These are phyloP conservation scores for Antitype chi DNA, from an alignment of 2,888 invertebrate genomes.

Conservation along the genomic window DNA sequence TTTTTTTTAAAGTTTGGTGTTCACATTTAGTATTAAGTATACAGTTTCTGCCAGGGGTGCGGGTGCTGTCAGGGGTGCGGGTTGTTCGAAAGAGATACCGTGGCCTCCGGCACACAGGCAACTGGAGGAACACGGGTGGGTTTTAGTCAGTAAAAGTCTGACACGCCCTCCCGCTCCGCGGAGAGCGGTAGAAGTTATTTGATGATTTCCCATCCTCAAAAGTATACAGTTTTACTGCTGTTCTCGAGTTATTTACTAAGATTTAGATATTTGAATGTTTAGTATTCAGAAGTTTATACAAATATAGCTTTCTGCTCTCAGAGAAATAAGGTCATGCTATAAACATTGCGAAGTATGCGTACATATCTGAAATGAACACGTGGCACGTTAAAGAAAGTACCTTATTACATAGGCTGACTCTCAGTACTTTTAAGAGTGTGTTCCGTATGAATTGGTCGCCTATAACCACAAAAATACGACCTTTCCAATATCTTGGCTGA, in stretches of 20 bases:
- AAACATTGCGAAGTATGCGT: slow-evolving; percentile 46
- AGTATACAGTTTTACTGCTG: slow-evolving; percentile 23
- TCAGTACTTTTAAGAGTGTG: slow-evolving; percentile 1
- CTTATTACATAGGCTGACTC: slow-evolving; percentile 10
- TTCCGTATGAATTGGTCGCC: background rate
- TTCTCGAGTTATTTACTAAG: slow-evolving; percentile 39
- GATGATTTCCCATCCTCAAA: too few species aligned
- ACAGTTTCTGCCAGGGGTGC: too few species aligned
- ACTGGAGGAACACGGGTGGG: too few species aligned
- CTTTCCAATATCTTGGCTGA: background rate
- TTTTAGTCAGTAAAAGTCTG: too few species aligned
- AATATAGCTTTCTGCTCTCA: slow-evolving; percentile 46
- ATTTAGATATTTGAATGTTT: slow-evolving; percentile 48
- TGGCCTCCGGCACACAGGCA: too few species aligned
- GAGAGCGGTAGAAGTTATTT: too few species aligned
- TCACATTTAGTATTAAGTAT: slow-evolving; percentile 11
- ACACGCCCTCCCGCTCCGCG: too few species aligned
- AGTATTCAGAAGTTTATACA: slow-evolving; percentile 43
- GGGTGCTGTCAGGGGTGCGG: too few species aligned
- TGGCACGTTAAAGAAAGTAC: slow-evolving; percentile 22
- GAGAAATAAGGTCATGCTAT: slow-evolving; percentile 53
- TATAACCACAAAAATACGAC: slow-evolving; percentile 8
- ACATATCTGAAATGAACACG: slow-evolving; percentile 58
- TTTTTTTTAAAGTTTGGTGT: slow-evolving; percentile 23
- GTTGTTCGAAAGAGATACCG: too few species aligned